A percentile compares a stretch with the other conserved stretches of the same genome.
phyloP scores from a whole-genome alignment of 2,888 invertebrate species.

The Flexamia atlantica region DNA sequence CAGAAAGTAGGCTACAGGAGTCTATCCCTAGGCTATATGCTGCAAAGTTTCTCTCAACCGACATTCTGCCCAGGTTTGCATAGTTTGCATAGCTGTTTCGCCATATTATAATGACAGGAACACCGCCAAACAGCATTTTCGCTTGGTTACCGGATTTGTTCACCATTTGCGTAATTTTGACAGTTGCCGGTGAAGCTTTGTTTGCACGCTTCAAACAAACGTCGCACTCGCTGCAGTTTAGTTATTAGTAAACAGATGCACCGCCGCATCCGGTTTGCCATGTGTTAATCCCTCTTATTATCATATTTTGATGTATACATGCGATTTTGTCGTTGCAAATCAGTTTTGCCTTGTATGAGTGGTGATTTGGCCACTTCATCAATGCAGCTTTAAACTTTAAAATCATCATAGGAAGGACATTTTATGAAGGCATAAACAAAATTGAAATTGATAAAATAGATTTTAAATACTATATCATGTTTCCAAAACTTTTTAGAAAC shows the following conservation, averaged over 20 bases:
- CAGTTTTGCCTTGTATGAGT: no score
- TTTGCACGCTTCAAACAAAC: neutral
- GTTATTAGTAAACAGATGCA: slow-evolving; percentile 39
- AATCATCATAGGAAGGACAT: no score
- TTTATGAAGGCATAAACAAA: no score
- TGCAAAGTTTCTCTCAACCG: neutral
- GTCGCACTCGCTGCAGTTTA: neutral
- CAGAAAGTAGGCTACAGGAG: no score
- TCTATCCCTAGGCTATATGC: no score
- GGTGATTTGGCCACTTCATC: no score
- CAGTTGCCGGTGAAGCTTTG: slow-evolving; percentile 16
- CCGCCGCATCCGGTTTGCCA: slow-evolving; percentile 32
- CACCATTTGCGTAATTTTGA: slow-evolving; percentile 3
- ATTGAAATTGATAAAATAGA: no score
- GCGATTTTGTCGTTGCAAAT: neutral
- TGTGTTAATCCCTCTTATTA: slow-evolving; percentile 46
- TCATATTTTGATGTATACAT: slow-evolving; percentile 26
- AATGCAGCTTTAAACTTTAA: no score
- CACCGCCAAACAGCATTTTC: slow-evolving; percentile 10
- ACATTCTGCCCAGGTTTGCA: neutral
- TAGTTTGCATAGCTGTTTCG: neutral
- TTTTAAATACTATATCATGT: no score
- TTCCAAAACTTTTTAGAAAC: no score
- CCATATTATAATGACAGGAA: slow-evolving; percentile 17
- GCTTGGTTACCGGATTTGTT: neutral